Base-by-base conservation (phyloP, 2,113 vertebrate genomes). In the Dolichallabes microphthalmus region DNA sequence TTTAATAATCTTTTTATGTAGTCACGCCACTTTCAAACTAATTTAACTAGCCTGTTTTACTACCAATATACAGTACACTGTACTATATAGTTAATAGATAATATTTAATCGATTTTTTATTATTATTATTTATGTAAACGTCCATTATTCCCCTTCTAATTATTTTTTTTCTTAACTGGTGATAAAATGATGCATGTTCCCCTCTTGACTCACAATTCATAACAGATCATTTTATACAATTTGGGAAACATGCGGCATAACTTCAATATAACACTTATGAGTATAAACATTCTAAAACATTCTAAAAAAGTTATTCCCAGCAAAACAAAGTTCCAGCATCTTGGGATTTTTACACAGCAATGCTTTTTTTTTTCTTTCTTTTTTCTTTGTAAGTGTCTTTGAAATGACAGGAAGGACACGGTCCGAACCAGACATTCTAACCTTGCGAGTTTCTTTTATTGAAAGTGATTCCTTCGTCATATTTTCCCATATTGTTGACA, bases 281-380 rank as follows among this genome's bases (percentile, higher is more conserved):
- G 58, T 84, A 39, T 77, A 66, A 84, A 64, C 73, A 77, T 53
- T n/a, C 32, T 1, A 63, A n/a, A n/a, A n/a, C n/a, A n/a, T n/a
- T n/a, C n/a, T n/a, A n/a, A n/a, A n/a, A n/a, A n/a, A 61, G 13
- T 50, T 15, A 30, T 83, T 84, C 19, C 82, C 39, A 63, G 58
- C 27, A 79, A 55, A 55, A 20, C 25, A 25, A 27, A 25, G 79
- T 66, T 77, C 39, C 61, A 63, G 61, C 22, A 32, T 50, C 58
- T 25, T 35, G 35, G 68, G 60, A 76, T 82, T 25, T 69, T 60
- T 69, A 52, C 1, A 35, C 32, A 82, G 50, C 50, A 58, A 22
- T 9, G 9, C 9, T 53, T 12, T 25, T 80, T 80, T 80, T 82
- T 63, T 45, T 45, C 39, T 45, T 45, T 39, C 39, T 39, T 73